Evolutionary conservation across 2,888 invertebrate genomes (phyloP).

Genomic region (Dione vanillae): DNA sequence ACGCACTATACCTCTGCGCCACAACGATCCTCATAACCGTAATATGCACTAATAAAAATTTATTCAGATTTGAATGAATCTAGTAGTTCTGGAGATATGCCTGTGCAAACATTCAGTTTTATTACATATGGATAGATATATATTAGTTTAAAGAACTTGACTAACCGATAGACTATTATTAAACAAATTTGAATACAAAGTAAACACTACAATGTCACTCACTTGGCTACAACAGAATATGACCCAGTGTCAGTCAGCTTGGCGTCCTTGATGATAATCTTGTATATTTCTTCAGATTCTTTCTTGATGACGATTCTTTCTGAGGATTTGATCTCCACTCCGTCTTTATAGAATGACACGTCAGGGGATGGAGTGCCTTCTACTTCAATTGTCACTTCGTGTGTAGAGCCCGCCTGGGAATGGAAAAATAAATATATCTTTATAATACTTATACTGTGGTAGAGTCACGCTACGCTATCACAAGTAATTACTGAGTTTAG

Average conservation of each 20-base stretch:
- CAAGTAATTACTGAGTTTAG: no score
- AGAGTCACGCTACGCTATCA: no score
- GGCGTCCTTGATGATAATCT: slow-evolving; percentile 88
- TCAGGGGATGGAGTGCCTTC: slow-evolving; percentile 93
- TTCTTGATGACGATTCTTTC: slow-evolving; percentile 89
- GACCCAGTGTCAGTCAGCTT: slow-evolving; percentile 92
- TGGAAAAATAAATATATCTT: not conserved
- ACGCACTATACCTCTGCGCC: no score
- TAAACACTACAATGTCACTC: slow-evolving; percentile 48
- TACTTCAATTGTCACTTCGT: slow-evolving; percentile 91
- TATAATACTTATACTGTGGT: not conserved
- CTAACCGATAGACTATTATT: no score
- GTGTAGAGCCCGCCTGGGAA: slow-evolving; percentile 85
- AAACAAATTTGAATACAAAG: no score
- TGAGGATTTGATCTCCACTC: slow-evolving; percentile 89
- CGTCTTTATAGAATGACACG: slow-evolving; percentile 94
- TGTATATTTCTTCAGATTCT: slow-evolving; percentile 87
- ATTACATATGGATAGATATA: no score
- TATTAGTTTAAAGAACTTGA: no score
- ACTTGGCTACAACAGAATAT: slow-evolving; percentile 92
- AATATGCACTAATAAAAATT: no score
- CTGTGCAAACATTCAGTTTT: no score
- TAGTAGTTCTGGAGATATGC: no score
- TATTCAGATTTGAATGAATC: no score
- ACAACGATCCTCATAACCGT: no score